These are phyloP conservation scores for Leuctra nigra DNA, from an alignment of 2,888 invertebrate species.

Conservation along the genomic window DNA sequence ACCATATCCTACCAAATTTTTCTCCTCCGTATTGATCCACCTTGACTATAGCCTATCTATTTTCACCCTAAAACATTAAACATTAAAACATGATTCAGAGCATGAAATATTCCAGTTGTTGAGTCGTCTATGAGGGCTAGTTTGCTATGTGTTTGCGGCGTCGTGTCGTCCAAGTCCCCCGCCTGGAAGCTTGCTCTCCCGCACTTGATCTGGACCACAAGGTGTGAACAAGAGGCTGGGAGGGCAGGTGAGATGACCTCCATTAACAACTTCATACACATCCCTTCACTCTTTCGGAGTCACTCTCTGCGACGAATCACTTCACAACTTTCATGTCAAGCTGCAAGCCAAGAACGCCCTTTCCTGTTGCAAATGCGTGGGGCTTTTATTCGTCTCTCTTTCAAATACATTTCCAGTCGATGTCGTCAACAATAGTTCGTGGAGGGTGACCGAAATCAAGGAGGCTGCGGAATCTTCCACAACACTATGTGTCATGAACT, in stretches of 20 bases:
- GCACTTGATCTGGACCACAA: too few species aligned
- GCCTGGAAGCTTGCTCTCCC: too few species aligned
- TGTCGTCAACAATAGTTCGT: background rate
- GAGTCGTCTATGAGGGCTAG: too few species aligned
- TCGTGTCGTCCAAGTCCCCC: too few species aligned
- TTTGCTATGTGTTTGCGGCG: too few species aligned
- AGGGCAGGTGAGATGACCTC: conserved; percentile 19
- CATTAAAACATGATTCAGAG: too few species aligned
- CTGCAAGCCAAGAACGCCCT: conserved; percentile 9
- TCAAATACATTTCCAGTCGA: background rate
- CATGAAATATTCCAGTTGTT: too few species aligned
- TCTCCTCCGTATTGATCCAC: too few species aligned
- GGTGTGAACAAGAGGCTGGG: background rate
- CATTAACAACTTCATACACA: conserved; percentile 22
- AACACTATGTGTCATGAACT: background rate
- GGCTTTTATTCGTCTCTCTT: background rate
- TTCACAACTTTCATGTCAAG: conserved; percentile 7
- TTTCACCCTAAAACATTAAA: too few species aligned
- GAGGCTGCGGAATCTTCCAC: background rate
- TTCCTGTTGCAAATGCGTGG: conserved; percentile 3
- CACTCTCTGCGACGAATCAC: conserved; percentile 22
- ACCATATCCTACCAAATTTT: too few species aligned
- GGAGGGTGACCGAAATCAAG: background rate
- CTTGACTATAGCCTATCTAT: too few species aligned
- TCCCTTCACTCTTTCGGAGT: conserved; percentile 2